Conservation (phyloP, 1,140 invertebrate species). For the Charaxes varanes region DNA sequence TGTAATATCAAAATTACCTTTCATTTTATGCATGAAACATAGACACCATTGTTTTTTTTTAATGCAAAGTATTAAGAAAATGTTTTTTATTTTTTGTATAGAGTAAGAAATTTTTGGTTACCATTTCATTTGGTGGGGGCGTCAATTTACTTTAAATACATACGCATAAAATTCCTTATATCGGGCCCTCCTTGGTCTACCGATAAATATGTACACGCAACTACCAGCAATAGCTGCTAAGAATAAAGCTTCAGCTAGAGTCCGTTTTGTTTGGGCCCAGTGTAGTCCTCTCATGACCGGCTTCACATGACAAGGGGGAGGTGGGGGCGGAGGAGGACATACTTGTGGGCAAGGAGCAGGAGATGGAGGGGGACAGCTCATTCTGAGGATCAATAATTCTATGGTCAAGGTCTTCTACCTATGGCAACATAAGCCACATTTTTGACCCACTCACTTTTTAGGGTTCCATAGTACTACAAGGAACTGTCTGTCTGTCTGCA, state of each 20-base stretch:
- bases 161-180: constrained; percentile 55
- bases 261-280: constrained; percentile 36
- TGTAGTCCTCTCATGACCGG: constrained; percentile 53
- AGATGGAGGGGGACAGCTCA: constrained; percentile 32
- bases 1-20: too few relatives aligned
- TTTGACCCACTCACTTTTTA: not conserved
- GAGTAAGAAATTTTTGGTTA: too few relatives aligned
- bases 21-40: too few relatives aligned
- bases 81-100: too few relatives aligned
- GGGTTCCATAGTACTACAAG: too few relatives aligned
- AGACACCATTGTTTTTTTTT: too few relatives aligned
- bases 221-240: constrained; percentile 24
- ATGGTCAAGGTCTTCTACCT: too few relatives aligned
- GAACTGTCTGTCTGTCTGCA: too few relatives aligned
- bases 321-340: constrained; percentile 35
- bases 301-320: constrained; percentile 36
- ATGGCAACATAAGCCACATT: not conserved
- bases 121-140: too few relatives aligned
- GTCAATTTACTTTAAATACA: constrained; percentile 13
- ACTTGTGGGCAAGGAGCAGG: constrained; percentile 33
- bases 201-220: constrained; percentile 29
- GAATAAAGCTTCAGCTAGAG: constrained; percentile 22
- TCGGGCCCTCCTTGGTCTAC: constrained; percentile 20
- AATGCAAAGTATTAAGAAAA: too few relatives aligned
- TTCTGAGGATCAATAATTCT: constrained; percentile 15